Conservation (phyloP, 2,888 invertebrate species). For the Polyploca ridens region DNA sequence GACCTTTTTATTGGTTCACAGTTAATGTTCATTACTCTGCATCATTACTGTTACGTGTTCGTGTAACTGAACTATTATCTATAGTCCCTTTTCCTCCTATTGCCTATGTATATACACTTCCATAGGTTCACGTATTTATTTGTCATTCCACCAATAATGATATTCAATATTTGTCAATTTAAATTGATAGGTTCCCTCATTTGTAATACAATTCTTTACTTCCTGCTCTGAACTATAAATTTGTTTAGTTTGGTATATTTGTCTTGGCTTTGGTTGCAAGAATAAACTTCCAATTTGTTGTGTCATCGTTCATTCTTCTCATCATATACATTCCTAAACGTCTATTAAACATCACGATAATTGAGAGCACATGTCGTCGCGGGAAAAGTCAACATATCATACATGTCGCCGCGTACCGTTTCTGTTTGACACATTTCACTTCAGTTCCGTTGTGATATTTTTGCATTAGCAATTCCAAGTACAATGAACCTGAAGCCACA, state of each 20-base stretch:
- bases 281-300: neutral
- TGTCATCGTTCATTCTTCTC: neutral
- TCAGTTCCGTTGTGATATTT: conserved; percentile 59
- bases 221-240: neutral
- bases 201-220: neutral
- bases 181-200: neutral
- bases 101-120: neutral
- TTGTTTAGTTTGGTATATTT: neutral
- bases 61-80: conserved; percentile 20
- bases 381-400: neutral
- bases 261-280: too few species aligned
- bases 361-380: conserved; percentile 1
- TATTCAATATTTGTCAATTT: neutral
- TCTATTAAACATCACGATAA: neutral
- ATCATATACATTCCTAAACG: neutral
- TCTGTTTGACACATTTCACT: conserved; percentile 55
- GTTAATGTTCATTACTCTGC: conserved; percentile 41
- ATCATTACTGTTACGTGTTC: neutral
- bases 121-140: neutral
- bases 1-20: conserved; percentile 66
- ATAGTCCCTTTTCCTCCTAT: conserved; percentile 28
- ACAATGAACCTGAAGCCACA: conserved; percentile 66
- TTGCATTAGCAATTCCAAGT: conserved; percentile 52
- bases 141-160: neutral
- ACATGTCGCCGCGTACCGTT: neutral